Evolutionary conservation across 2,797 vertebrate genomes (phyloP), one percentile per base, ranked within the genome.

Genomic region (Neoniphon sammara): DNA sequence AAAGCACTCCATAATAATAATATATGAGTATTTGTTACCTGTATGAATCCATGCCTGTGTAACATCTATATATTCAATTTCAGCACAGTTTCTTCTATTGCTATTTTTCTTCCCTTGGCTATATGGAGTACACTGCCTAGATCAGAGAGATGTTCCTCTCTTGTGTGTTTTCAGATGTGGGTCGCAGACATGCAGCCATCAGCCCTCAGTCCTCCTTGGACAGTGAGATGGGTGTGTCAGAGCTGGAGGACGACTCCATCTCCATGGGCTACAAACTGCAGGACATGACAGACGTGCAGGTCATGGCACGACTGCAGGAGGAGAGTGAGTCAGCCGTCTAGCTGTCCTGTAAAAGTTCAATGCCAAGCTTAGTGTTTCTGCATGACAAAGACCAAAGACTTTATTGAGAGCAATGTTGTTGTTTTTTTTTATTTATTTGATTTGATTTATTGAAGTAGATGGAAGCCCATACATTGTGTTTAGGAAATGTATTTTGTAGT

Each of bases 271-370:
- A 99, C 89, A 99, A 99, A 86, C 91, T 99, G 75, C 97, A 99
- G 85, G 97, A 99, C 90, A 97, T 99, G 91, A 99, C 97, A 0
- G 98, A 99, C 36, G 97, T 99, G 86, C 97, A 99, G 93, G 98
- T 99, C 89, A 99, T 99, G 98, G 97, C 97, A 76, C 96, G 98
- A 80, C 95, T 99, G 66, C 98, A 99, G 91, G 97, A 99, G 92
- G 97, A 99, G 94, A 99, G 98, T 99, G 95, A 73, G 98, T 96
- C n/a, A 1, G 49, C 65, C 36, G 1, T 52, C 30, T 14, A 21
- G 42, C 46, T 60, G 23, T 68, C 12, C 55, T 31, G 7, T 17
- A 9, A 18, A 31, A 15, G 31, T 42, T 10, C 17, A 12, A 1
- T 42, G 11, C 39, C 2, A 4, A 12, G 39, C 12, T 42, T 12